Evolutionary conservation across 2,797 vertebrate genomes (phyloP), one percentile per base, ranked within the genome.

Genomic region (Antrozous pallidus): DNA sequence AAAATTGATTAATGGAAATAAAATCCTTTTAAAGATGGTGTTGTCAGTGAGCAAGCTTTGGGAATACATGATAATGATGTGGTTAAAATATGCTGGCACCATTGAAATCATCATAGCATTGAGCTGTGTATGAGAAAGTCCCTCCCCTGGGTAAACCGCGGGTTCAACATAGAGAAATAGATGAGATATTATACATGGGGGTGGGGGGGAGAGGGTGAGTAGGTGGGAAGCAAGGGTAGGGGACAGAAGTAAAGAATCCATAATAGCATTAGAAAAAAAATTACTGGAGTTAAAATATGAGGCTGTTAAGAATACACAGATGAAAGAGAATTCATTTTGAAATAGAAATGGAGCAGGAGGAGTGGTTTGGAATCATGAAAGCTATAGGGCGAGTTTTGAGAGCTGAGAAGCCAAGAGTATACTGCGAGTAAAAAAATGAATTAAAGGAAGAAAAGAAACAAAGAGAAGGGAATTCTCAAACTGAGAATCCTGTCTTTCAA

Each of bases 1-100:
- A 94, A 97, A 95, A 95, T 38, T 95, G 97, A 96, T 95, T 95
- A 95, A 97, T 96, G 87, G 90, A 92, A 97, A 96, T 75, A 1
- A 95, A 98, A 92, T 86, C 73, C 71, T 94, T 89, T 95, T 82
- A 96, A 97, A 96, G 63, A 74, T 87, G 63, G 3, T 88, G 24
- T 96, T 97, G 97, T 95, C 90, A 92, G 80, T 2, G 93, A 89
- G 84, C 54, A 58, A 82, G 82, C 83, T 97, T 78, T 88, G 81
- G 80, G 94, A 93, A 71, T 93, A 31, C 38, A 92, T 58, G 80
- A 96, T 24, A 93, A 93, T 51, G 95, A 96, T 89, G 95, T 61
- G 94, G 94, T 94, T 90, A 95, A 97, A 83, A 5, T 96, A n/a
- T 85, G 94, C 95, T 96, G 90, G 82, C 85, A 97, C 85, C 75